A percentile compares a stretch with the other conserved stretches of the same genome.
Conservation (phyloP, 2,888 invertebrate species). For the Caenorhabditis doughertyi region DNA sequence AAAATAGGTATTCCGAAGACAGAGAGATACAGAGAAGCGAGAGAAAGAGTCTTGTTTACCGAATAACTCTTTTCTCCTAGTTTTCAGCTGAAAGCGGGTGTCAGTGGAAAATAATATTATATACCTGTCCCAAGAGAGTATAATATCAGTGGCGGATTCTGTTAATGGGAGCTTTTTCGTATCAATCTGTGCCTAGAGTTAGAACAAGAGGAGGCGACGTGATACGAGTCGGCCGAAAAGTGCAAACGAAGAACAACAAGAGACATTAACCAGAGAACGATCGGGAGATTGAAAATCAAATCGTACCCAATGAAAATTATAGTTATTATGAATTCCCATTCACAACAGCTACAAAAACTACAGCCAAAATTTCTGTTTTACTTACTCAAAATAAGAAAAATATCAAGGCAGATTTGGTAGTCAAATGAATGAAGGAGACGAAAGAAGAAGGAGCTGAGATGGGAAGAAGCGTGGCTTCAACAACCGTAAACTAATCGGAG, state of each 20-base stretch:
- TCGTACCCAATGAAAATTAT: no score
- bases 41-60: slow-evolving; percentile 17
- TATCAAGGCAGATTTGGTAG: neutral
- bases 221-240: slow-evolving; percentile 1
- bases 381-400: slow-evolving; percentile 12
- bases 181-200: no score
- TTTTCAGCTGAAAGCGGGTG: neutral
- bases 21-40: slow-evolving; percentile 19
- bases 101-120: neutral
- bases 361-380: neutral
- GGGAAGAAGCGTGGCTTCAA: slow-evolving; percentile 41
- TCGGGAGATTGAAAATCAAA: neutral
- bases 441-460: neutral
- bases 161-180: no score
- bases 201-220: no score
- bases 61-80: neutral
- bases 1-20: neutral
- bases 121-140: no score
- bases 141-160: no score
- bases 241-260: slow-evolving; percentile 16
- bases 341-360: neutral
- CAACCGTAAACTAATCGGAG: slow-evolving; percentile 53
- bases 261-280: neutral
- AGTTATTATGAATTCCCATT: no score
- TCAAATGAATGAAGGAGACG: neutral